phyloP scores from a whole-genome alignment of 2,113 vertebrate species.

The Coptodon bakossiorum region DNA sequence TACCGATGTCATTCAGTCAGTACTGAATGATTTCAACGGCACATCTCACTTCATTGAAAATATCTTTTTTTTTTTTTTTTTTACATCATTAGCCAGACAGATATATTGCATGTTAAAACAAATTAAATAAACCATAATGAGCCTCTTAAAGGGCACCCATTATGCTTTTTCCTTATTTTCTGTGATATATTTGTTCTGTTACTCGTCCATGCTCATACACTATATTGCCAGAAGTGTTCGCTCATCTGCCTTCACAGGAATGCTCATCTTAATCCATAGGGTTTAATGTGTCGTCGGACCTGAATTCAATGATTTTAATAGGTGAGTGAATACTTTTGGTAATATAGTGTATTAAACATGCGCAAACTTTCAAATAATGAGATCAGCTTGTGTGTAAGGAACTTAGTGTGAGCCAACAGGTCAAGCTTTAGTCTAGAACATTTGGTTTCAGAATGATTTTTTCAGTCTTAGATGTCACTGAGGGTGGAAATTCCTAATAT shows the following conservation, averaged over 20 bases:
- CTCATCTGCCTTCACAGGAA: background rate
- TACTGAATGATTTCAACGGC: slow-evolving; percentile 24
- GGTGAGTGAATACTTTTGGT: background rate
- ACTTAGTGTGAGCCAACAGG: background rate
- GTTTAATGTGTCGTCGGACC: background rate
- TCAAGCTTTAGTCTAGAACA: background rate
- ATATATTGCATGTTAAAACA: background rate
- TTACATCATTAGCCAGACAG: background rate
- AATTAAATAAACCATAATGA: background rate
- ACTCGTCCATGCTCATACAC: background rate
- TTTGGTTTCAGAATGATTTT: background rate
- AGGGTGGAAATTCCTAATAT: background rate
- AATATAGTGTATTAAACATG: background rate
- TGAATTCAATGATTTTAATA: background rate
- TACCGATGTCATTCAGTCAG: slow-evolving; percentile 33
- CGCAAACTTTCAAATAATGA: background rate
- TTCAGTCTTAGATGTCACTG: background rate
- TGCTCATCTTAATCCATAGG: background rate
- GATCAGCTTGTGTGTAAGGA: background rate
- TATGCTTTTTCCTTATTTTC: background rate
- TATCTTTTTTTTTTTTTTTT: background rate
- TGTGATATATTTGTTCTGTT: background rate
- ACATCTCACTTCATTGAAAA: background rate
- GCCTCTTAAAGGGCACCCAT: background rate
- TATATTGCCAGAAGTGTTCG: background rate